These are phyloP conservation scores for Pyrgus malvae DNA, from an alignment of 2,888 invertebrate genomes.

Conservation along the genomic window DNA sequence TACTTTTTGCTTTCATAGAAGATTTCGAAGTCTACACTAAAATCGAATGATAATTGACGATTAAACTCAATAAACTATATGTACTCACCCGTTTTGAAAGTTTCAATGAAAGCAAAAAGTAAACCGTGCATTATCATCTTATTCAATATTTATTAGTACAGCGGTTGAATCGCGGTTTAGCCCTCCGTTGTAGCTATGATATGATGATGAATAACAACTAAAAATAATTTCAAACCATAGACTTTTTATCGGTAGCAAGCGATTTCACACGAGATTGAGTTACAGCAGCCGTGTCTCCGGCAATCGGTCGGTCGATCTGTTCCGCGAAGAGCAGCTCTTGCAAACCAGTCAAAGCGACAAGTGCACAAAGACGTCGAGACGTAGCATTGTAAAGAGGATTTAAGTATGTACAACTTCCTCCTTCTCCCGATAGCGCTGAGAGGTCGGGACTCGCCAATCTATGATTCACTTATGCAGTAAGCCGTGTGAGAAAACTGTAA, in stretches of 20 bases:
- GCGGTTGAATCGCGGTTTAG: too few species aligned
- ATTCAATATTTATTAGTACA: too few species aligned
- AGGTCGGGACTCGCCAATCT: conserved; percentile 50
- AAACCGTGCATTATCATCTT: too few species aligned
- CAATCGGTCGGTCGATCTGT: conserved; percentile 63
- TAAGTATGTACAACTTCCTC: conserved; percentile 46
- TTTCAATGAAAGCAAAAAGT: too few species aligned
- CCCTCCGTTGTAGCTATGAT: too few species aligned
- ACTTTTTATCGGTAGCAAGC: conserved; percentile 51
- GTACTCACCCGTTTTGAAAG: too few species aligned
- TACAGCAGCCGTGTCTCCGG: conserved; percentile 53
- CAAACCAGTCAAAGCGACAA: conserved; percentile 66
- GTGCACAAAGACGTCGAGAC: conserved; percentile 61
- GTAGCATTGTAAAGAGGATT: conserved; percentile 58
- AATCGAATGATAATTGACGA: too few species aligned
- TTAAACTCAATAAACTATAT: too few species aligned
- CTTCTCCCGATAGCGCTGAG: conserved; percentile 38
- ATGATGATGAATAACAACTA: too few species aligned
- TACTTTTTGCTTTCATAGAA: too few species aligned
- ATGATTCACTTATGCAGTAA: conserved; percentile 57
- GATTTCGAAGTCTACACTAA: too few species aligned
- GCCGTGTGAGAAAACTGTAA: conserved; percentile 46
- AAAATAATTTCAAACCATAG: conserved; percentile 37
- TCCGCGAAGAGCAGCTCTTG: conserved; percentile 62
- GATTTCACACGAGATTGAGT: conserved; percentile 66